Evolutionary conservation across 2,113 vertebrate genomes (phyloP), one percentile per base, ranked within the genome.

Genomic region (Neolamprologus kungweensis): DNA sequence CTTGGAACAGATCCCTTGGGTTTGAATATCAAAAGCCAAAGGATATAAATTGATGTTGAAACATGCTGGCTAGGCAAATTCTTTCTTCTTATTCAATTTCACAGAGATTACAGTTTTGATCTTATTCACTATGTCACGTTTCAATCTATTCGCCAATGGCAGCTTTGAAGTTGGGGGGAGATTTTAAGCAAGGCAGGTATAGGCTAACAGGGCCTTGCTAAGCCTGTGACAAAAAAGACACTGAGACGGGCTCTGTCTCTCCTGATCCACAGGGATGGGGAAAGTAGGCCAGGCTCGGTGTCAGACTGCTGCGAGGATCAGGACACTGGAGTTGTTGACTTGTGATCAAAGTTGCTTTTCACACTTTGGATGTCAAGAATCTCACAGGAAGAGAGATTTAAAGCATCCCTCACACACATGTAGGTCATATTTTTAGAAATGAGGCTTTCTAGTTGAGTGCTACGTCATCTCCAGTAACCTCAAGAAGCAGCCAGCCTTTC

Each of bases 251-350:
- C 82, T 90, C 81, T 42, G 37, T 90, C 85, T 91, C 82, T 68
- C 28, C 81, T 83, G 87, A 94, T 95, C 90, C 94, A 92, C 86
- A 71, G 92, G 89, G 91, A 90, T 81, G 17, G 42, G 16, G 57
- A 93, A 96, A 95, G 88, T 95, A 94, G 95, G 95, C 86, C 96
- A 95, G 84, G 82, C 89, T 88, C 5, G 73, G 87, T 92, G 89
- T 89, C 91, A 92, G 82, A 82, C 92, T 91, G 91, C 95, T 89
- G 88, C 26, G 80, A 85, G 92, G 92, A 95, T 95, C 94, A 93
- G 75, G 87, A 91, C 26, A 80, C 89, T 82, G 5, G 81, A 86
- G 87, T 85, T 93, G 90, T 87, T 94, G 93, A 93, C 90, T 93
- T 80, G 83, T 80, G 89, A 92, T 92, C 92, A 94, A 94, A 93